Base-by-base conservation (phyloP, 2,888 invertebrate genomes). In the Melikaiella ostensackeni region DNA sequence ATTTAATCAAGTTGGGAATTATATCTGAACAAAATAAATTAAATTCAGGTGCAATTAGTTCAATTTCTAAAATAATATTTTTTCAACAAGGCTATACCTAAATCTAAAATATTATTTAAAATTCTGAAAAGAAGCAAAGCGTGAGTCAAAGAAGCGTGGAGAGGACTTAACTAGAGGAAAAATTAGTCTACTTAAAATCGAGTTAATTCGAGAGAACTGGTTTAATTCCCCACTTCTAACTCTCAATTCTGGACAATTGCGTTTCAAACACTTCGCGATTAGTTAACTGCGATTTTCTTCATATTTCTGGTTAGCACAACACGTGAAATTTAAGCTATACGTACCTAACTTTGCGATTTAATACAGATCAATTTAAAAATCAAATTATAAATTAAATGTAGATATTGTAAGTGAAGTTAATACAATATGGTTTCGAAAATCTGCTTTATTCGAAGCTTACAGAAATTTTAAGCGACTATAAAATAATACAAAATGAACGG, bases 61-160 rank as follows among this genome's bases (percentile, higher is more conserved):
- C 21, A 21, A 55, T 21, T 55, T 21, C 0, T 55, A n/a, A 55
- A 21, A 21, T 9, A 55, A 55, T 9, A 55, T 55, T 21, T 55
- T 21, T 55, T 1, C 0, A 50, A 9, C 8, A 55, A 9, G 2
- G 21, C 24, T 19, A 50, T 24, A 70, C n/a, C 70, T 73, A 57
- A 57, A 24, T 24, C 24, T 59, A n/a, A 57, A n/a, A 74, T 38
- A 35, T 59, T 70, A 50, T 59, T 66, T 21, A 9, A 70, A 21
- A 38, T 50, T 19, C 57, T 38, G 59, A 59, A 57, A 70, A 55
- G 38, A 57, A 57, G 74, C 35, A 55, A 74, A 74, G 63, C 63
- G 21, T 63, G 9, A 59, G 59, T 59, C 59, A 16, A 63, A 35
- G 16, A 63, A 63, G 35, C n/a, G 13, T 38, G 33, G 63, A 63